Percentiles rank a stretch among this genome's conserved stretches.
Evolutionary conservation across 2,797 vertebrate genomes (phyloP).

Genomic region (Todus mexicanus): DNA sequence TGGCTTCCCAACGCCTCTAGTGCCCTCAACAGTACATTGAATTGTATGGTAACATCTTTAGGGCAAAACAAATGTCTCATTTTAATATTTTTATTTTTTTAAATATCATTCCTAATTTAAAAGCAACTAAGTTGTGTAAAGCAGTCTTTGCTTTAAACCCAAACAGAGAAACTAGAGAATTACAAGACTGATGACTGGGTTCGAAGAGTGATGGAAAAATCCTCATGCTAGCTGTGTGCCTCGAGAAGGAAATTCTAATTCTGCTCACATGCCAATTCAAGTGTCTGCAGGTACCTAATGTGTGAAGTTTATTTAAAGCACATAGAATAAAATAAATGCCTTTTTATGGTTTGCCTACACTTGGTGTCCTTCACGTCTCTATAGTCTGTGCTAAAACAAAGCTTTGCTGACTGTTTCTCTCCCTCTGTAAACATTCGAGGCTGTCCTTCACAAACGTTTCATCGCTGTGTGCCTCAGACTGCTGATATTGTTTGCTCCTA

Average conservation of each 20-base stretch:
- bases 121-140: neutral
- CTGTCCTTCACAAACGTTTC: neutral
- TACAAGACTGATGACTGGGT: neutral
- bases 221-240: neutral
- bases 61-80: constrained; percentile 45
- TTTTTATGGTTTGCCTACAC: neutral
- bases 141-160: neutral
- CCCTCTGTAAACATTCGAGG: constrained; percentile 8
- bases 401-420: constrained; percentile 11
- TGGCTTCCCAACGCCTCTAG: constrained; percentile 25
- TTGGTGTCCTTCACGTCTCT: neutral
- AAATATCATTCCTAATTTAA: constrained; percentile 30
- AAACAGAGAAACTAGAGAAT: neutral
- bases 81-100: neutral
- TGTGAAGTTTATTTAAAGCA: constrained; percentile 2
- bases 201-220: neutral
- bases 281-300: neutral
- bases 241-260: neutral
- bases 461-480: neutral
- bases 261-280: neutral
- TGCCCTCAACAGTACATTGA: constrained; percentile 33
- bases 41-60: constrained; percentile 43
- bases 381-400: constrained; percentile 22
- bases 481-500: neutral
- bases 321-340: neutral